Conservation (phyloP, 2,888 invertebrate genomes). For the Cephus sareptanus region DNA sequence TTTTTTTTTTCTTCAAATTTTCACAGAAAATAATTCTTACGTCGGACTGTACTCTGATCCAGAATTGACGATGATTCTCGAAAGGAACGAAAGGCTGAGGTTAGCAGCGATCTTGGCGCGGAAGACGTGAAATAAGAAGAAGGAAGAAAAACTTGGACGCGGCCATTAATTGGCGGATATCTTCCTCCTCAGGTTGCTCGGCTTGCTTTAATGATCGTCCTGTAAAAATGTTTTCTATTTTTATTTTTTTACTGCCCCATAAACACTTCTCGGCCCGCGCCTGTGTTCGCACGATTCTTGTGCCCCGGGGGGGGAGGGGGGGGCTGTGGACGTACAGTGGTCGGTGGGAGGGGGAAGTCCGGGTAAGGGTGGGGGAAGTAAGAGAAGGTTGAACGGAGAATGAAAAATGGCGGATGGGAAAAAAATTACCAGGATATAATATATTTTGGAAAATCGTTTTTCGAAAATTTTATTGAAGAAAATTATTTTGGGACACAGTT, state of each 20-base stretch:
- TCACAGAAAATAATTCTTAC: background rate
- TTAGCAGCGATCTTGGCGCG: background rate
- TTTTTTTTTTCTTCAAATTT: background rate
- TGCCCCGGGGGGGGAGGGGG: background rate
- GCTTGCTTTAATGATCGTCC: slow-evolving; percentile 59
- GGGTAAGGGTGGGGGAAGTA: background rate
- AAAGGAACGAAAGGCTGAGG: background rate
- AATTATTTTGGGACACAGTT: background rate
- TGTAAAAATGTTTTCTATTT: slow-evolving; percentile 60
- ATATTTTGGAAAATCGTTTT: background rate
- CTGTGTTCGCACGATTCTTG: background rate
- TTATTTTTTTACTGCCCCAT: slow-evolving; percentile 54
- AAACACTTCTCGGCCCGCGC: slow-evolving; percentile 36
- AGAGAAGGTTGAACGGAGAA: background rate
- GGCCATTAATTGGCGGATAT: slow-evolving; percentile 57
- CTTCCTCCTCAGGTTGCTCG: slow-evolving; percentile 41
- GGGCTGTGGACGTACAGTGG: too few relatives aligned
- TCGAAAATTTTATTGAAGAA: background rate
- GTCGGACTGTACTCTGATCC: background rate
- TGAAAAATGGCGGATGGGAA: background rate
- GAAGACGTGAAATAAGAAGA: background rate
- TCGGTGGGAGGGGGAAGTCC: too few relatives aligned
- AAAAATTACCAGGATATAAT: background rate
- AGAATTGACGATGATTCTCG: background rate
- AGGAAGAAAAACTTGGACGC: slow-evolving; percentile 21